Evolutionary conservation across 2,797 vertebrate genomes (phyloP), one percentile per base, ranked within the genome.

Genomic region (Rhyacichthys aspro): DNA sequence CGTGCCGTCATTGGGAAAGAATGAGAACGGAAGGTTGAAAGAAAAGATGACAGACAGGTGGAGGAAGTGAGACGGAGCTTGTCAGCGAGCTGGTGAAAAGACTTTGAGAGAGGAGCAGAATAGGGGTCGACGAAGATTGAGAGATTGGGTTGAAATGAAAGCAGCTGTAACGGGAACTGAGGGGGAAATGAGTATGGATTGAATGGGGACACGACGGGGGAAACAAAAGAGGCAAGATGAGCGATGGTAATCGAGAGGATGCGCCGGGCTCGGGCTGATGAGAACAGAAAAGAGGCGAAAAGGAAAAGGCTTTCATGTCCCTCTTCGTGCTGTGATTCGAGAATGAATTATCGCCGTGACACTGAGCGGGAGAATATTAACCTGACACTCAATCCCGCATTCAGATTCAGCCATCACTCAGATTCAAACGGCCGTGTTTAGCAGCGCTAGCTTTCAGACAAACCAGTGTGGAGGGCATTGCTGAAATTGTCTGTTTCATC

Each of bases 211-310:
- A 83, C 56, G 64, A 69, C 68, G 56, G 75, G 61, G 71, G 77
- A 86, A 84, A 78, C 73, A 86, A 87, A 88, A 80, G 84, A 67
- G 78, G 46, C 79, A 81, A 81, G 81, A 82, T 83, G 83, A 87
- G 79, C 73, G 82, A 88, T 85, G 83, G 83, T 82, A 88, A 88
- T 89, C 81, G 81, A 82, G 79, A 83, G 74, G 78, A 86, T 82
- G 81, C 74, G 57, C 38, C 2, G 65, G 58, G 75, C 76, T 49
- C 43, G 49, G 11, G 39, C 72, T 79, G 87, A 82, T 78, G 79
- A 79, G 79, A 78, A 78, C 55, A 53, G 66, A 83, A 74, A 17
- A 79, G 68, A 28, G 62, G 56, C 49, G n/a, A 16, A 70, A 76
- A 71, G 77, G 72, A 81, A 76, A 63, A 70, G 63, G 72, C 79